A percentile compares a stretch with the other conserved stretches of the same genome.
Evolutionary conservation across 2,797 vertebrate species (phyloP).

Genomic region (Meda fulgida): DNA sequence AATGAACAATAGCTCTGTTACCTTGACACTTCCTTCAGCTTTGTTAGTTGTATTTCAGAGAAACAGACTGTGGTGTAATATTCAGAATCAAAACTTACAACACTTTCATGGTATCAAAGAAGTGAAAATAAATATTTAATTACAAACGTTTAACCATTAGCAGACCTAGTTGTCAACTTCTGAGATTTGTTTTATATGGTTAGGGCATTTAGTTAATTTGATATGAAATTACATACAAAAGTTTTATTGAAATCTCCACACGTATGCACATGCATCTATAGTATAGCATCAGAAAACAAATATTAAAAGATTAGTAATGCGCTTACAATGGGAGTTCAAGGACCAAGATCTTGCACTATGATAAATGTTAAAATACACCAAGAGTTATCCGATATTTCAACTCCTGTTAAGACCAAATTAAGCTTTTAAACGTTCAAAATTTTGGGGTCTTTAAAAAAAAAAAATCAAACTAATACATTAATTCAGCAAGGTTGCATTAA

Average conservation of each 20-base stretch:
- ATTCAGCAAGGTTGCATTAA: neutral
- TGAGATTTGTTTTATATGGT: neutral
- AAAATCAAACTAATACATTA: neutral
- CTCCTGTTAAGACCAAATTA: neutral
- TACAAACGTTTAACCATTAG: neutral
- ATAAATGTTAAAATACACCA: neutral
- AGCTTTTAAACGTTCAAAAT: neutral
- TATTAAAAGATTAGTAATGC: neutral
- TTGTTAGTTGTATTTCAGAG: neutral
- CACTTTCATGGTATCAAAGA: neutral
- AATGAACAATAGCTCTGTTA: slow-evolving; percentile 1
- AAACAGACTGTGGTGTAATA: neutral
- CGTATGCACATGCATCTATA: neutral
- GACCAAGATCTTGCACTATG: neutral
- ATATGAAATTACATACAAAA: neutral
- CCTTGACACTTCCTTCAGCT: slow-evolving; percentile 15
- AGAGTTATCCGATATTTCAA: neutral
- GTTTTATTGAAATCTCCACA: neutral
- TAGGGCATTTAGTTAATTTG: neutral
- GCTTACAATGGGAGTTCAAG: too few species aligned
- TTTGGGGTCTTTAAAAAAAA: too few species aligned
- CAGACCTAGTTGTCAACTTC: neutral
- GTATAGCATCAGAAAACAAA: neutral
- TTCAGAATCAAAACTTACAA: neutral
- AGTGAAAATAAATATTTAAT: neutral